Base-by-base conservation (phyloP, 37 sponge, comb jelly and placozoan genomes). In the Mnemiopsis leidyi region DNA sequence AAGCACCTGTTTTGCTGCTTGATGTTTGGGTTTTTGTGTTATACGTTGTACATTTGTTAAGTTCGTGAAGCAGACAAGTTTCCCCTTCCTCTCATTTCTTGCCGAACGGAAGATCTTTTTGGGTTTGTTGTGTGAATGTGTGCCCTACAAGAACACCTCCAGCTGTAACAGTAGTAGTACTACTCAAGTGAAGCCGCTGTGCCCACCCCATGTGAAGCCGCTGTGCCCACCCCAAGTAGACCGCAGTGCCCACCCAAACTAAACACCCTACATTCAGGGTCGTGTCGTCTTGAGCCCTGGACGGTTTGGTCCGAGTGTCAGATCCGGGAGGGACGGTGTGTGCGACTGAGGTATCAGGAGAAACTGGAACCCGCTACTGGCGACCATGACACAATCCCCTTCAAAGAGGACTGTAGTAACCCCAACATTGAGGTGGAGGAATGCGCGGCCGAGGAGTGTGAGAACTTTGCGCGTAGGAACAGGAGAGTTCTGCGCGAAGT, bases 351-450 rank as follows among this genome's bases (percentile, higher is more conserved):
- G 75, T 71, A 71, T 25, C 75, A 71, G 30, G 25, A 71, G n/a
- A 71, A 71, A 28, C 25, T 71, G 30, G 75, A 71, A 71, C 75
- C 75, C 5, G 75, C 75, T 18, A 71, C 75, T 28, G 75, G 75
- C 3, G 75, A 71, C 75, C 75, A 71, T 25, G 30, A 71, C 75
- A 71, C 75, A 13, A 71, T 71, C 7, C 75, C 75, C 75, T 29
- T 29, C 75, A 71, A n/a, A 5, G 75, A 71, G 30, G n/a, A 71
- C 75, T 71, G 75, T 25, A 29, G 30, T 28, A 71, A 71, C n/a
- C 75, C 75, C n/a, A 71, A 71, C 30, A 71, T 71, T 28, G 30
- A 71, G 75, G 30, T 28, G 75, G 75, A 71, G 75, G 75, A 71
- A 18, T 71, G 75, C 20, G 30, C 7, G 25, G 75, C 2, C n/a